phyloP scores from a whole-genome alignment of 2,113 vertebrate genomes.

The Vimba vimba region DNA sequence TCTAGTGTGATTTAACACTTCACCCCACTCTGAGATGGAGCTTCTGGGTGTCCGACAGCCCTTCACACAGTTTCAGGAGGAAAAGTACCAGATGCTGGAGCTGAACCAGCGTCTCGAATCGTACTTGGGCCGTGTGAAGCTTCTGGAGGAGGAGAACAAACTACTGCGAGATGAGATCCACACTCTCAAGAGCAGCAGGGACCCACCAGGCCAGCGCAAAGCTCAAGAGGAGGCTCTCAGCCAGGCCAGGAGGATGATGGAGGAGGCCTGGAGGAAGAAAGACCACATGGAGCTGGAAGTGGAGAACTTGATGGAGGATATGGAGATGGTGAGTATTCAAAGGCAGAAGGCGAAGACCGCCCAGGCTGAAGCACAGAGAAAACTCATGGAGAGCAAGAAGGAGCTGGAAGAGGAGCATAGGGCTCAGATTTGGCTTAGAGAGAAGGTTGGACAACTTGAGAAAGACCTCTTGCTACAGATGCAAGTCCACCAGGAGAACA shows the following conservation, averaged over 20 bases:
- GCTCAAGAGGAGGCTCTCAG: conserved; percentile 81
- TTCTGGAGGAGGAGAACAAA: conserved; percentile 88
- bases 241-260: conserved; percentile 75
- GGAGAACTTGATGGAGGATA: conserved; percentile 77
- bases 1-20: conserved; percentile 9
- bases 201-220: conserved; percentile 60
- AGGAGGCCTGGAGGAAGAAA: conserved; percentile 80
- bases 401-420: conserved; percentile 84
- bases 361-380: conserved; percentile 71
- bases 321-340: conserved; percentile 72
- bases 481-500: conserved; percentile 83
- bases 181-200: conserved; percentile 62
- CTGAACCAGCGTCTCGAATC: conserved; percentile 89
- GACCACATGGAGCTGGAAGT: conserved; percentile 80
- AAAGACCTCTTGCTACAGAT: conserved; percentile 77
- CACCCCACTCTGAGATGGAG: conserved; percentile 66
- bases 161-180: conserved; percentile 80
- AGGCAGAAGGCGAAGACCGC: conserved; percentile 79
- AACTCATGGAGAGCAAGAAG: conserved; percentile 73
- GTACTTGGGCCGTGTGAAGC: conserved; percentile 87
- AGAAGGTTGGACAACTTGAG: conserved; percentile 80
- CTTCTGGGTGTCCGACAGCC: conserved; percentile 46
- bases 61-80: conserved; percentile 71
- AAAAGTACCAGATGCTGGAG: conserved; percentile 91
- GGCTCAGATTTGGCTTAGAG: conserved; percentile 82